Evolutionary conservation across 2,113 vertebrate species (phyloP).

Genomic region (Plecotus auritus): DNA sequence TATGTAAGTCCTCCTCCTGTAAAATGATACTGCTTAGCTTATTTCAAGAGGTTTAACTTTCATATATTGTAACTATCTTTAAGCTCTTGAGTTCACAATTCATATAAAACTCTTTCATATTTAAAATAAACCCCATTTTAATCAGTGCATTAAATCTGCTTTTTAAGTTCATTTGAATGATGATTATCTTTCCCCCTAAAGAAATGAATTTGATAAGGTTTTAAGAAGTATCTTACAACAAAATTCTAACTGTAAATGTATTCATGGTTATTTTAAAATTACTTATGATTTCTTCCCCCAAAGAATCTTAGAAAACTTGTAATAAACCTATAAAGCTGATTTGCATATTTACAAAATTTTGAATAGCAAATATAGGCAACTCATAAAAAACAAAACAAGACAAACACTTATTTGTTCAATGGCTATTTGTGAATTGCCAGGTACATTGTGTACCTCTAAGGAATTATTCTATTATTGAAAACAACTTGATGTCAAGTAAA

Average conservation of each 20-base stretch:
- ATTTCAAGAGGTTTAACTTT: constrained; percentile 80
- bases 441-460: constrained; percentile 59
- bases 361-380: constrained; percentile 85
- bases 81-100: constrained; percentile 72
- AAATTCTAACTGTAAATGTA: constrained; percentile 72
- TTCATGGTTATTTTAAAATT: constrained; percentile 72
- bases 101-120: constrained; percentile 71
- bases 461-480: constrained; percentile 62
- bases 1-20: constrained; percentile 68
- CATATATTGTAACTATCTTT: constrained; percentile 71
- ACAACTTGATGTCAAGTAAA: constrained; percentile 72
- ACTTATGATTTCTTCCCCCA: constrained; percentile 57
- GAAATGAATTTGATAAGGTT: constrained; percentile 69
- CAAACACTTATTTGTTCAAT: constrained; percentile 80
- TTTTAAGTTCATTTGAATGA: constrained; percentile 74
- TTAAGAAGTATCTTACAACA: constrained; percentile 79
- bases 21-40: constrained; percentile 82
- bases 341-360: constrained; percentile 88
- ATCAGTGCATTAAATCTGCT: constrained; percentile 80
- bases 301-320: constrained; percentile 79
- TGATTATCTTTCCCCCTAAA: constrained; percentile 62
- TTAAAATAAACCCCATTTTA: constrained; percentile 76
- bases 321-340: constrained; percentile 86
- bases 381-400: constrained; percentile 67
- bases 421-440: constrained; percentile 76